Conservation (phyloP, 2,113 vertebrate genomes). For the Hystrix brachyura region DNA sequence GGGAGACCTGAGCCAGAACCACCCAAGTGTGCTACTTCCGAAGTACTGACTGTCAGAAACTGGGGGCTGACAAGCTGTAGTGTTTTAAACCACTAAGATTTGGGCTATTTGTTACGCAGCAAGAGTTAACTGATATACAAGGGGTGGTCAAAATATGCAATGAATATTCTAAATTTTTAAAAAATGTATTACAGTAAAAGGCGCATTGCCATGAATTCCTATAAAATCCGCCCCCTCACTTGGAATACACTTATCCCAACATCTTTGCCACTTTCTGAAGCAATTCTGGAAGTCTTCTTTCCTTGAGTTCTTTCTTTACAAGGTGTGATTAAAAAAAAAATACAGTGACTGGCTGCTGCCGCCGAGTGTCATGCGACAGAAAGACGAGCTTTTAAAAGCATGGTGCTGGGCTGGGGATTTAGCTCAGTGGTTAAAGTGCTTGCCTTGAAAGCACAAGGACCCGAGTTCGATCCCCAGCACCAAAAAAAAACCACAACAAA, state of each 20-base stretch:
- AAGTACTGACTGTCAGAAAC: not conserved
- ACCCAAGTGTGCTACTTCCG: not conserved
- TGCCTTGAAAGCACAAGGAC: too few relatives aligned
- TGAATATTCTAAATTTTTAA: not conserved
- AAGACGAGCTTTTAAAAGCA: not conserved
- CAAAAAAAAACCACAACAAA: too few relatives aligned
- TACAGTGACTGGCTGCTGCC: not conserved
- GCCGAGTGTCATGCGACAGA: not conserved
- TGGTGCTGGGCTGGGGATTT: not conserved
- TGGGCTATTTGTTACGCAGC: not conserved
- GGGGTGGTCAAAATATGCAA: not conserved
- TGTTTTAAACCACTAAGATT: not conserved
- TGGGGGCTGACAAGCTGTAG: not conserved
- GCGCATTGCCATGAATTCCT: not conserved
- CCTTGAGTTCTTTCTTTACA: not conserved
- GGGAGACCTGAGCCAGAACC: not conserved
- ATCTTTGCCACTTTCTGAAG: not conserved
- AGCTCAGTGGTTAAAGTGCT: too few relatives aligned
- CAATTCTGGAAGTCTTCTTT: not conserved
- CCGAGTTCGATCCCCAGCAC: too few relatives aligned
- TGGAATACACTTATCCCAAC: not conserved
- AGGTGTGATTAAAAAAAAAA: not conserved
- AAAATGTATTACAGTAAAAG: not conserved
- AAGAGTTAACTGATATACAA: not conserved
- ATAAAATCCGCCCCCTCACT: not conserved